phyloP scores from a whole-genome alignment of 2,797 vertebrate genomes.

The Tiaroga cobitis region DNA sequence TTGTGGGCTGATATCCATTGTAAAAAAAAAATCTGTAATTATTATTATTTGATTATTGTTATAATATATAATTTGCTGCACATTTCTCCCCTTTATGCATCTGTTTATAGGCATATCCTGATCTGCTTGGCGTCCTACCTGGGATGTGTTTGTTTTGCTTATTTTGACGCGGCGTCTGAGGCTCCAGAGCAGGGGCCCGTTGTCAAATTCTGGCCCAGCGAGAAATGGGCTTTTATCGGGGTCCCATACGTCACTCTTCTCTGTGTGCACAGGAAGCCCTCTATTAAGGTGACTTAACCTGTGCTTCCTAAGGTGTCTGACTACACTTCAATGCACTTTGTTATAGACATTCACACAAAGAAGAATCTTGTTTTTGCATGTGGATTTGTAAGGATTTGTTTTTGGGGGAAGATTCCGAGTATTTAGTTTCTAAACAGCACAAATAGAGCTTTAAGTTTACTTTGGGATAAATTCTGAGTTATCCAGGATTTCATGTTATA shows the following conservation, averaged over 20 bases:
- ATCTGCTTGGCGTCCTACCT: conserved; percentile 95
- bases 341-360: conserved; percentile 1
- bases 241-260: conserved; percentile 93
- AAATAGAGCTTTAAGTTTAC: background rate
- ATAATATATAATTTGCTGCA: background rate
- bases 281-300: conserved; percentile 91
- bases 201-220: conserved; percentile 97
- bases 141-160: conserved; percentile 96
- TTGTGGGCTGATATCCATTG: background rate
- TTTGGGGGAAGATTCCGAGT: background rate
- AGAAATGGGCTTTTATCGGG: conserved; percentile 98
- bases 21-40: background rate
- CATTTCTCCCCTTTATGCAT: background rate
- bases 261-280: conserved; percentile 86
- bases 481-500: background rate
- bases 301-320: background rate
- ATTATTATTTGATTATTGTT: background rate
- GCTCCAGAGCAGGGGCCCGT: conserved; percentile 95
- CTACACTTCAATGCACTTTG: conserved; percentile 32
- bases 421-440: background rate
- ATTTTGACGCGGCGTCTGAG: conserved; percentile 93
- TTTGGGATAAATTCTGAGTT: background rate
- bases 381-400: background rate
- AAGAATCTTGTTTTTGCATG: background rate
- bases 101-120: conserved; percentile 89